Evolutionary conservation across 1,140 invertebrate genomes (phyloP).

Genomic region (Dryas iulia): DNA sequence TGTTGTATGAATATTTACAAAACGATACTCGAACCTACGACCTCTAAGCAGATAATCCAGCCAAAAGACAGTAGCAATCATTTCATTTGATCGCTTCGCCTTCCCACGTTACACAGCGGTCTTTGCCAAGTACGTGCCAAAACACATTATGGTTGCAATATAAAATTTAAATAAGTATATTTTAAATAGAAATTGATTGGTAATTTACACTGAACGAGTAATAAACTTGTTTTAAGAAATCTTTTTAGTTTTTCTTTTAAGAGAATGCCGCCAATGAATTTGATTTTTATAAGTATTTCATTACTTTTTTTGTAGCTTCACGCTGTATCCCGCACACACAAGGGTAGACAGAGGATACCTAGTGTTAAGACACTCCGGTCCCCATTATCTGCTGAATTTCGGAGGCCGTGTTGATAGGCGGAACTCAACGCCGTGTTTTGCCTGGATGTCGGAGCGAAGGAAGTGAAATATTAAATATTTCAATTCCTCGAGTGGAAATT

Average conservation of each 20-base stretch:
- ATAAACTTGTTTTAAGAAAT: background rate
- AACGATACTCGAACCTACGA: background rate
- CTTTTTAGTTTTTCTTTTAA: background rate
- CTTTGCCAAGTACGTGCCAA: slow-evolving; percentile 15
- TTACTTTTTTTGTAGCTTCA: too few relatives aligned
- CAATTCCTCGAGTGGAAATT: too few relatives aligned
- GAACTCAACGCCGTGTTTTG: background rate
- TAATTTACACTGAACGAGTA: background rate
- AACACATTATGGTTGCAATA: slow-evolving; percentile 8
- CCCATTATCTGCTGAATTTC: too few relatives aligned
- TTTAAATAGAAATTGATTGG: background rate
- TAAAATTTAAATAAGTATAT: slow-evolving; percentile 18
- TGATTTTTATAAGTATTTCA: too few relatives aligned
- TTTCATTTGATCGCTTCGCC: background rate
- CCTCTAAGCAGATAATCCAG: background rate
- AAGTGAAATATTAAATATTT: too few relatives aligned
- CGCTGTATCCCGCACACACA: too few relatives aligned
- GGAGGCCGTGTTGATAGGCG: background rate
- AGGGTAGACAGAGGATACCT: too few relatives aligned
- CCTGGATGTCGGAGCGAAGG: too few relatives aligned
- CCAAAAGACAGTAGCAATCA: background rate
- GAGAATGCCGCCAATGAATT: too few relatives aligned
- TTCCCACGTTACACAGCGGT: slow-evolving; percentile 5
- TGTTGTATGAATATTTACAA: background rate
- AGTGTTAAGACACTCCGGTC: too few relatives aligned